phyloP scores from a whole-genome alignment of 2,888 invertebrate species.

The Yponomeuta sedellus region DNA sequence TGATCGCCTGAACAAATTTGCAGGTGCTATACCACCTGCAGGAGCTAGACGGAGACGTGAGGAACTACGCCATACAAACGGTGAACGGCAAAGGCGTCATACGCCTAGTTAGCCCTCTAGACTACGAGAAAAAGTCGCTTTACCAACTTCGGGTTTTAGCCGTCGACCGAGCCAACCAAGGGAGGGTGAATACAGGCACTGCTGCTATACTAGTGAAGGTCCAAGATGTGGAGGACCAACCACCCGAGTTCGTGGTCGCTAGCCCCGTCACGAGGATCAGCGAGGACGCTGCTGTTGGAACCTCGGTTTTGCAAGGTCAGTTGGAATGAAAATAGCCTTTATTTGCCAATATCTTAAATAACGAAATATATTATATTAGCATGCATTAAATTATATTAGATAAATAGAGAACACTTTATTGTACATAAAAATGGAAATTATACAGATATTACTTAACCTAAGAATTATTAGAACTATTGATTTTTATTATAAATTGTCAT shows the following conservation, averaged over 20 bases:
- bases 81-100: constrained; percentile 90
- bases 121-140: constrained; percentile 91
- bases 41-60: constrained; percentile 86
- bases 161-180: constrained; percentile 88
- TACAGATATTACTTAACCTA: too few relatives aligned
- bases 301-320: constrained; percentile 88
- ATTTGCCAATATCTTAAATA: too few relatives aligned
- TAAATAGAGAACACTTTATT: too few relatives aligned
- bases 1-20: constrained; percentile 20
- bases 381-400: too few relatives aligned
- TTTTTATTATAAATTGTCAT: too few relatives aligned
- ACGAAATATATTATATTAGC: too few relatives aligned
- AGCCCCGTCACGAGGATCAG: constrained; percentile 91
- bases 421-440: too few relatives aligned
- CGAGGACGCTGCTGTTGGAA: constrained; percentile 89
- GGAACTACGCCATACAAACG: constrained; percentile 87
- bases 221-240: constrained; percentile 93
- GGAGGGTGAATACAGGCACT: constrained; percentile 90
- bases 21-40: constrained; percentile 89
- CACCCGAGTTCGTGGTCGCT: constrained; percentile 91
- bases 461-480: too few relatives aligned
- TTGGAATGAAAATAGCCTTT: too few relatives aligned
- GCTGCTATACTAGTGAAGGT: constrained; percentile 89
- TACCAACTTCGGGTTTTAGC: constrained; percentile 91
- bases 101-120: constrained; percentile 83